A percentile compares a stretch with the other conserved stretches of the same genome.
phyloP scores from a whole-genome alignment of 2,888 invertebrate species.

The Ariolimax columbianus region DNA sequence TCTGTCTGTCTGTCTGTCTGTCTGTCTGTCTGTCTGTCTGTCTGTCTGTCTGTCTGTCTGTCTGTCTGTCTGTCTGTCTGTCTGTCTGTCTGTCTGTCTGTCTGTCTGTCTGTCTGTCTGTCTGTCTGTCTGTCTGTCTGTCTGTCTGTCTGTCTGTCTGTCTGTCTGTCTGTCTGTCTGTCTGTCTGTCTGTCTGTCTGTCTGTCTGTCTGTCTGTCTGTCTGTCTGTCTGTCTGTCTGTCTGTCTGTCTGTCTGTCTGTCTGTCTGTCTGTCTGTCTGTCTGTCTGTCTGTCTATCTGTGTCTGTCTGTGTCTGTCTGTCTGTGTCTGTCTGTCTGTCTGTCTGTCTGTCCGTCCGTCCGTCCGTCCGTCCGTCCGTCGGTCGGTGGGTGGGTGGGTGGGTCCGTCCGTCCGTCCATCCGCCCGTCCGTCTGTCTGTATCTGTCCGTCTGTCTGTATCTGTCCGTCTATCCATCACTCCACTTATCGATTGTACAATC shows the following conservation, averaged over 20 bases:
- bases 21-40: background rate
- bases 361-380: too few species aligned
- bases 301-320: too few species aligned
- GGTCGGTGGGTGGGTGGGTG: too few species aligned
- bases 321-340: too few species aligned
- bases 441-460: too few species aligned
- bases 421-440: too few species aligned
- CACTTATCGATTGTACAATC: too few species aligned
- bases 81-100: constrained; percentile 8
- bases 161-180: constrained; percentile 9
- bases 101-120: constrained; percentile 8
- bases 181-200: constrained; percentile 8
- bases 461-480: too few species aligned
- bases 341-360: too few species aligned
- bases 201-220: constrained; percentile 8
- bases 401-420: too few species aligned
- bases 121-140: constrained; percentile 8
- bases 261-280: constrained; percentile 2
- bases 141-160: constrained; percentile 8
- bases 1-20: background rate
- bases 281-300: constrained; percentile 1
- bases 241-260: constrained; percentile 8
- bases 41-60: background rate
- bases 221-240: constrained; percentile 1
- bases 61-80: background rate